phyloP scores from a whole-genome alignment of 2,888 invertebrate species.

The Bimastos eiseni region DNA sequence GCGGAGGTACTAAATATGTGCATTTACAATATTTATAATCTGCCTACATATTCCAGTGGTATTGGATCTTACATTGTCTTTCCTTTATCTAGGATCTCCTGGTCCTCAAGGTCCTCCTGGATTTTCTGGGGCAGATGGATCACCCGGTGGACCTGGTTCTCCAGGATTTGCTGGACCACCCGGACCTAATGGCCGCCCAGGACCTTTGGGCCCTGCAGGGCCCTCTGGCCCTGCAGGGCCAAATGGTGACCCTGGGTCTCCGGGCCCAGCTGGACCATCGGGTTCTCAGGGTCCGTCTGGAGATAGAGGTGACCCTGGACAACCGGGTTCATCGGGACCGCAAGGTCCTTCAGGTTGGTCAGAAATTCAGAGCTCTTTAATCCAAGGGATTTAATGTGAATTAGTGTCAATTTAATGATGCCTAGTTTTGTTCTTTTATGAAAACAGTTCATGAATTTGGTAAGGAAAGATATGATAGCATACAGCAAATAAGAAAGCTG shows the following conservation, averaged over 20 bases:
- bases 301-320: constrained; percentile 24
- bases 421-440: neutral
- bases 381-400: neutral
- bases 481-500: too few species aligned
- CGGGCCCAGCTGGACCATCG: constrained; percentile 26
- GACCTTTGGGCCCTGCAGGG: constrained; percentile 27
- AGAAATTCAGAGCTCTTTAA: neutral
- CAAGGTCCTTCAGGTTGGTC: constrained; percentile 26
- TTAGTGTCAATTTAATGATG: too few species aligned
- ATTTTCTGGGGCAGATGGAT: constrained; percentile 32
- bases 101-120: constrained; percentile 29
- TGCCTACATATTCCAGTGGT: neutral
- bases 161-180: constrained; percentile 31
- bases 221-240: constrained; percentile 31
- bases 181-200: constrained; percentile 32
- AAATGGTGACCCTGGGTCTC: constrained; percentile 31
- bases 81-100: neutral
- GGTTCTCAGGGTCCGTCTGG: constrained; percentile 33
- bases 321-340: constrained; percentile 8
- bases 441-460: neutral
- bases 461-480: too few species aligned
- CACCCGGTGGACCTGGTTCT: constrained; percentile 30
- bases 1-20: neutral
- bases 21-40: too few species aligned
- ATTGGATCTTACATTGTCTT: neutral